A percentile compares a stretch with the other conserved stretches of the same genome.
Conservation (phyloP, 1,140 invertebrate genomes). For the Asobara japonica region DNA sequence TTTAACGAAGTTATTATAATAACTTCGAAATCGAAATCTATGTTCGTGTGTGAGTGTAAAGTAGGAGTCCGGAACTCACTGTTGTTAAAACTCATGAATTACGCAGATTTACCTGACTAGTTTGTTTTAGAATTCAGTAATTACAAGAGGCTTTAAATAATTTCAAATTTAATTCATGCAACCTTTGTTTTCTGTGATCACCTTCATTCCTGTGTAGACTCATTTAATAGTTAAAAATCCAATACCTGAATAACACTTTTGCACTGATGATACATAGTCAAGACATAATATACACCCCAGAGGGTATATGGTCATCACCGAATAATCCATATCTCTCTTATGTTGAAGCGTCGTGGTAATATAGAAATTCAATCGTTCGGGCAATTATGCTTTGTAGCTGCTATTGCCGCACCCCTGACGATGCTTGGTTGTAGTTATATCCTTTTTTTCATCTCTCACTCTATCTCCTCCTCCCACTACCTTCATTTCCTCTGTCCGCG, state of each 20-base stretch:
- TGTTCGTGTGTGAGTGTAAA: too few species aligned
- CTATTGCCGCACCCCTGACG: conserved; percentile 53
- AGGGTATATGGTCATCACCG: neutral
- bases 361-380: conserved; percentile 65
- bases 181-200: neutral
- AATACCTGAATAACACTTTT: neutral
- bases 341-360: conserved; percentile 54
- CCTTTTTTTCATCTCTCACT: conserved; percentile 6
- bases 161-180: too few species aligned
- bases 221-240: neutral
- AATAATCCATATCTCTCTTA: conserved; percentile 46
- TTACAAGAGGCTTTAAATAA: too few species aligned
- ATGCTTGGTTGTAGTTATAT: conserved; percentile 12
- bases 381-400: conserved; percentile 62
- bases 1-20: too few species aligned
- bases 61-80: too few species aligned
- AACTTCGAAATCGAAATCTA: too few species aligned
- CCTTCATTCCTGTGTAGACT: neutral
- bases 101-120: too few species aligned
- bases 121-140: too few species aligned
- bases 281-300: neutral
- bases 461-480: conserved; percentile 6
- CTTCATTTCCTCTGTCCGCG: neutral
- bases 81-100: too few species aligned
- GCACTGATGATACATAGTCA: too few species aligned